Evolutionary conservation across 2,888 invertebrate species (phyloP).

Genomic region (Oeneis ivallda): DNA sequence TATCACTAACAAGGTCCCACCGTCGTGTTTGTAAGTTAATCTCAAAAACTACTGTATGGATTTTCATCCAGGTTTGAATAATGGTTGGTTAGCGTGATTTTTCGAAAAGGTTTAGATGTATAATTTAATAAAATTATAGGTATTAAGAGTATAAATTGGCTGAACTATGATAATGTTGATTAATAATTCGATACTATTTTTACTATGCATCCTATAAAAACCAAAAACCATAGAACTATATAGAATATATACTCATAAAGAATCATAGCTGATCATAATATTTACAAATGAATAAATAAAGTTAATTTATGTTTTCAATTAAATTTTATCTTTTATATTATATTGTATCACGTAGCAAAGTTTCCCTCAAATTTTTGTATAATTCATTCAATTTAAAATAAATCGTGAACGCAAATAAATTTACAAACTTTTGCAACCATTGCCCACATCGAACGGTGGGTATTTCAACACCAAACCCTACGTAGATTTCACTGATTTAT

Average conservation of each 20-base stretch:
- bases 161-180: too few relatives aligned
- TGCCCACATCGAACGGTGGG: slow-evolving; percentile 30
- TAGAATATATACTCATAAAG: not conserved
- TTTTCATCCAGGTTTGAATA: too few relatives aligned
- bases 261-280: too few relatives aligned
- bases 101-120: too few relatives aligned
- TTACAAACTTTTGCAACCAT: slow-evolving; percentile 22
- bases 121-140: too few relatives aligned
- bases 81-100: too few relatives aligned
- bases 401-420: slow-evolving; percentile 15
- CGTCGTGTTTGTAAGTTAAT: too few relatives aligned
- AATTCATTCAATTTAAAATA: slow-evolving; percentile 14
- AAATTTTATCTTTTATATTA: not conserved
- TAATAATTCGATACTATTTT: too few relatives aligned
- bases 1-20: too few relatives aligned
- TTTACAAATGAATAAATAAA: not conserved
- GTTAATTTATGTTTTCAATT: not conserved
- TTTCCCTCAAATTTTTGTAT: slow-evolving; percentile 18
- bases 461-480: slow-evolving; percentile 34
- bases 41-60: too few relatives aligned
- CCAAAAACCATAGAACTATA: not conserved
- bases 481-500: slow-evolving; percentile 39
- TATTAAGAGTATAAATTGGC: too few relatives aligned
- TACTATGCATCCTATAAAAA: not conserved
- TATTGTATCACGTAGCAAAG: slow-evolving; percentile 12